Evolutionary conservation across 2,888 invertebrate genomes (phyloP).

Genomic region (Diploptera punctata): DNA sequence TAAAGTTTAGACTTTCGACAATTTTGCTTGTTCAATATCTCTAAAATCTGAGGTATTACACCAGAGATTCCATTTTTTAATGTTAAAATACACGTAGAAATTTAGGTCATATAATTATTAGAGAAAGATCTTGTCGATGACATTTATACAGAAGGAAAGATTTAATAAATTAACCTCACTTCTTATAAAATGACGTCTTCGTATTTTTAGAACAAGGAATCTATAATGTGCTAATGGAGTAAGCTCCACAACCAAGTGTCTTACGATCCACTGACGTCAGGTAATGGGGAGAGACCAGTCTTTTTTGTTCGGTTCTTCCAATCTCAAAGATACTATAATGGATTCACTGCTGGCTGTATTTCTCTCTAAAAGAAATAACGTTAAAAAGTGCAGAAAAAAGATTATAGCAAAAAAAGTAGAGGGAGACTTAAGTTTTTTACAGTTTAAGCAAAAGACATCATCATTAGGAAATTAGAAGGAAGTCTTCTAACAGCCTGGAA

Average conservation of each 20-base stretch:
- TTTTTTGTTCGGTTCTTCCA: neutral
- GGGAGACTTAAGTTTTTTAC: neutral
- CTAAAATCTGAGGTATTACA: no score
- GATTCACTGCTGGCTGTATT: neutral
- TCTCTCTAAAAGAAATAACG: neutral
- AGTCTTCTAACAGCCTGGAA: neutral
- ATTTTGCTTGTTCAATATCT: no score
- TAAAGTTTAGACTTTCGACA: no score
- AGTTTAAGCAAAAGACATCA: conserved; percentile 19
- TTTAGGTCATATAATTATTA: no score
- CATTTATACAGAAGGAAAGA: no score
- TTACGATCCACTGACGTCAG: neutral
- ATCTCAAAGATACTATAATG: neutral
- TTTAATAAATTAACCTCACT: no score
- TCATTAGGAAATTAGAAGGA: conserved; percentile 18
- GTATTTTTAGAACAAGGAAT: no score
- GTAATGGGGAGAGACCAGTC: neutral
- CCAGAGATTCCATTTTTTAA: no score
- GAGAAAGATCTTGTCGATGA: no score
- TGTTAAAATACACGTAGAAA: no score
- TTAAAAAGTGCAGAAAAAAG: neutral
- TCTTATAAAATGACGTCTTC: no score
- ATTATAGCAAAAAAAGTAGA: neutral
- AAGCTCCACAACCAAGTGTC: neutral
- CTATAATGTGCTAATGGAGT: conserved; percentile 10